phyloP scores from a whole-genome alignment of 2,888 invertebrate genomes.

The Thereva nobilitata region DNA sequence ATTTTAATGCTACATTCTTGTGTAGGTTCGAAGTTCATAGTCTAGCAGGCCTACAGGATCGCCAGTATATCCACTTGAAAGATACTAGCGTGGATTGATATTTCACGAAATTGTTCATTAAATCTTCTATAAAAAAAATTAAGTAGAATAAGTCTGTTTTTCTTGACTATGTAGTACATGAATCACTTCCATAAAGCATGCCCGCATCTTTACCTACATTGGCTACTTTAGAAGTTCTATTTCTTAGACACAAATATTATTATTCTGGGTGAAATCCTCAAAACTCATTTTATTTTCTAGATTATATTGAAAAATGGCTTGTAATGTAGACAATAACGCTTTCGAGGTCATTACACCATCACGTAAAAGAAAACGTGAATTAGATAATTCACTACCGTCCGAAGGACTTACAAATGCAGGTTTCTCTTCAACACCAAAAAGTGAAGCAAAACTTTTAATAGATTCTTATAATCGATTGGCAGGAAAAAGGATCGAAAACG shows the following conservation, averaged over 20 bases:
- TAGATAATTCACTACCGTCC: conserved; percentile 37
- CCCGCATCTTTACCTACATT: neutral
- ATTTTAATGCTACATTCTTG: no score
- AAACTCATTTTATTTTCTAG: neutral
- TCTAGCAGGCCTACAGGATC: no score
- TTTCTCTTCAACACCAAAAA: conserved; percentile 55
- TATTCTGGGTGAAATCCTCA: neutral
- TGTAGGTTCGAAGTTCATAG: no score
- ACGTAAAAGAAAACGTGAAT: conserved; percentile 55
- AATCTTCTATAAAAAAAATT: no score
- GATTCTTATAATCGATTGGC: conserved; percentile 41
- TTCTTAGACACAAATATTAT: neutral
- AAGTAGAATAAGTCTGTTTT: no score
- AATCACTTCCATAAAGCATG: no score
- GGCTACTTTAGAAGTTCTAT: neutral
- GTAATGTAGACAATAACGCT: conserved; percentile 41
- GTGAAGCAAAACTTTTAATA: conserved; percentile 48
- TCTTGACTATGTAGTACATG: no score
- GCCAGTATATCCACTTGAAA: no score
- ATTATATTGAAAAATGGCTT: conserved; percentile 38
- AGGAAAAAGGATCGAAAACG: conserved; percentile 42
- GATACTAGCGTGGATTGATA: no score
- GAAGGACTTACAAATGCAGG: conserved; percentile 49
- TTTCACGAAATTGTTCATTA: no score
- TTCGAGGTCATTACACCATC: conserved; percentile 46